phyloP scores from a whole-genome alignment of 2,888 invertebrate species.

The Drosophila pseudotakahashii region DNA sequence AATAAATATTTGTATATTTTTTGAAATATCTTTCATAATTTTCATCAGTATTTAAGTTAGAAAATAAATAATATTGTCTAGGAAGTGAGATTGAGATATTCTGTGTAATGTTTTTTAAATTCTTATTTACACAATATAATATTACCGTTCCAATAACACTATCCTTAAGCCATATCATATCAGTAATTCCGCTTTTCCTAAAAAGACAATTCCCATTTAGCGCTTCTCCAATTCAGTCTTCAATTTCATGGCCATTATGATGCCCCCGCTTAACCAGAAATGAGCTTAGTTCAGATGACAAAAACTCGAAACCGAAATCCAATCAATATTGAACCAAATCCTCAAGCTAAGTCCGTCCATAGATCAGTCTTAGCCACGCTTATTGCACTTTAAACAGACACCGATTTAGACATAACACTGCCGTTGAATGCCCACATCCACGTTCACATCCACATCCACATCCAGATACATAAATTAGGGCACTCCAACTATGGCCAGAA shows the following conservation, averaged over 20 bases:
- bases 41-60: no score
- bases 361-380: conserved; percentile 71
- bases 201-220: conserved; percentile 2
- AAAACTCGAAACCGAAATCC: conserved; percentile 10
- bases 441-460: conserved; percentile 37
- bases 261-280: conserved; percentile 33
- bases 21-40: no score
- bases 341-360: conserved; percentile 41
- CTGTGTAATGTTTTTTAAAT: not conserved
- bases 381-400: conserved; percentile 75
- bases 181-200: not conserved
- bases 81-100: no score
- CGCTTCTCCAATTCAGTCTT: not conserved
- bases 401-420: conserved; percentile 77
- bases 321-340: conserved; percentile 20
- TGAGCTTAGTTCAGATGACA: conserved; percentile 22
- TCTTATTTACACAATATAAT: not conserved
- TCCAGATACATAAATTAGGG: conserved; percentile 71
- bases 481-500: conserved; percentile 47
- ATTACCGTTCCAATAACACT: not conserved
- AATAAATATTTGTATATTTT: no score
- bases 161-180: no score
- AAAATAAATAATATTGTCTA: no score
- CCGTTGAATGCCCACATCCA: conserved; percentile 71
- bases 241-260: not conserved